phyloP scores from a whole-genome alignment of 2,888 invertebrate species.

The Conus canariensis region DNA sequence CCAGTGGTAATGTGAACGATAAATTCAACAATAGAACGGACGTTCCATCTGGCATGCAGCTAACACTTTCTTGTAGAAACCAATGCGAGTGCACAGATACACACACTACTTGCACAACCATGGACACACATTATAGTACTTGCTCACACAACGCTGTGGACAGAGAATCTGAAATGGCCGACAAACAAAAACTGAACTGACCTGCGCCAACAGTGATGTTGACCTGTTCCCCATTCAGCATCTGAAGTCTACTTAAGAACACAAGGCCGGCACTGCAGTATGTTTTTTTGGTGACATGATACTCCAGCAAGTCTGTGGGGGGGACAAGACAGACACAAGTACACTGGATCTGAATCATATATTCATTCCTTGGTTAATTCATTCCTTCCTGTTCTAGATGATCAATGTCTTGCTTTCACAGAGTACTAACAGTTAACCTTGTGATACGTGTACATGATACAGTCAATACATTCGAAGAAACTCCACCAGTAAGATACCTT shows the following conservation, averaged over 20 bases:
- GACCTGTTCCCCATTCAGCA: conserved; percentile 69
- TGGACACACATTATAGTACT: neutral
- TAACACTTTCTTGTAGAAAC: too few relatives aligned
- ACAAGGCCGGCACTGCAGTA: conserved; percentile 74
- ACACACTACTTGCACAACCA: neutral
- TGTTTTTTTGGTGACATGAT: conserved; percentile 75
- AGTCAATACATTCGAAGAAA: too few relatives aligned
- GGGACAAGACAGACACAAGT: too few relatives aligned
- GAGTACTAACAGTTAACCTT: too few relatives aligned
- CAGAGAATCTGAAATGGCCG: neutral
- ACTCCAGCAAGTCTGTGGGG: conserved; percentile 64
- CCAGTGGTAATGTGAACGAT: too few relatives aligned
- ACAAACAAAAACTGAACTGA: conserved; percentile 55
- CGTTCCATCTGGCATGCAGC: too few relatives aligned
- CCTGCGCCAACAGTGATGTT: conserved; percentile 69
- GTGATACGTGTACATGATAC: too few relatives aligned
- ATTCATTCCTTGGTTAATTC: too few relatives aligned
- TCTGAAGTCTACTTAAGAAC: conserved; percentile 68
- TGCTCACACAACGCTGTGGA: neutral
- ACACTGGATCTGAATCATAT: neutral
- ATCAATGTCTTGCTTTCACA: too few relatives aligned
- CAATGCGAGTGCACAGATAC: neutral
- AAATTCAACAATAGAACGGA: neutral
- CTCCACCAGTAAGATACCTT: too few relatives aligned
- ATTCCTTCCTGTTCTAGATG: too few relatives aligned